phyloP scores from a whole-genome alignment of 2,888 invertebrate genomes.

The Conomelus anceps region DNA sequence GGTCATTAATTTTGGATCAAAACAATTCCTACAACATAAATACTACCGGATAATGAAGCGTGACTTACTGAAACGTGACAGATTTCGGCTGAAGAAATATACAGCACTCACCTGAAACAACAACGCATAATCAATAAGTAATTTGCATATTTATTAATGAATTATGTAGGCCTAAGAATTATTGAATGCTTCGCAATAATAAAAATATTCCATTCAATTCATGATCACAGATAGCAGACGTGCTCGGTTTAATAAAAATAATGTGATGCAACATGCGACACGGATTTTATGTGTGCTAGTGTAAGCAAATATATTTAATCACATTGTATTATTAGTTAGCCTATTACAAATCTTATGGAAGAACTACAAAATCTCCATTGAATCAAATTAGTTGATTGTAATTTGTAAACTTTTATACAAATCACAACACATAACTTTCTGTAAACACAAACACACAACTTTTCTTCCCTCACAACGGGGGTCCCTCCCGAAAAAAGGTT shows the following conservation, averaged over 20 bases:
- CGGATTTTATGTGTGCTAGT: too few relatives aligned
- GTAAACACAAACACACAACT: too few relatives aligned
- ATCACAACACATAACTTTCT: too few relatives aligned
- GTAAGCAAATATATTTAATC: too few relatives aligned
- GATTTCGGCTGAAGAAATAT: neutral
- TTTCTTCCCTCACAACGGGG: too few relatives aligned
- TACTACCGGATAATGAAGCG: neutral
- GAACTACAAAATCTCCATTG: too few relatives aligned
- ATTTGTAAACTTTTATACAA: too few relatives aligned
- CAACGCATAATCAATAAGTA: neutral
- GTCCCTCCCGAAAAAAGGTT: too few relatives aligned
- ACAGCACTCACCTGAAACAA: neutral
- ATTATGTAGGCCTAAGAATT: neutral
- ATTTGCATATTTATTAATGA: neutral
- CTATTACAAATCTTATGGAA: too few relatives aligned
- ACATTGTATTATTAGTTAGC: too few relatives aligned
- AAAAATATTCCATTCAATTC: neutral
- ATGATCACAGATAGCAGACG: neutral
- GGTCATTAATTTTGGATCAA: too few relatives aligned
- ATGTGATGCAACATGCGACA: neutral
- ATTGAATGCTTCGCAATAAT: neutral
- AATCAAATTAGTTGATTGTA: too few relatives aligned
- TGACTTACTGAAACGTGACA: neutral
- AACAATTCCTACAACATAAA: neutral
- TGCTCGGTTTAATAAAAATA: neutral